Conservation (phyloP, 1,140 invertebrate species). For the Maniola jurtina region DNA sequence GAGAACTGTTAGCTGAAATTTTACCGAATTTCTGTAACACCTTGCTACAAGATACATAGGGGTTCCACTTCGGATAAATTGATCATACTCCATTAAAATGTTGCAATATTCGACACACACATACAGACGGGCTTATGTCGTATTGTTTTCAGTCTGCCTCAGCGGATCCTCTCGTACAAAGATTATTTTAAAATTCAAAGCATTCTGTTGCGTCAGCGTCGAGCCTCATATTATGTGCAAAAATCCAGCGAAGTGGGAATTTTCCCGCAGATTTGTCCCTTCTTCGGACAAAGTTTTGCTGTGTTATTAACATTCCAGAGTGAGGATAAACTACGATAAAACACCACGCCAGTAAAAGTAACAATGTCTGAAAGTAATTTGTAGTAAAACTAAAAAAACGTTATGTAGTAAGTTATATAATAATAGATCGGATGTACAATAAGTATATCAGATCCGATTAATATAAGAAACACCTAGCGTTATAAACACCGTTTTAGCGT, state of each 20-base stretch:
- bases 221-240: slow-evolving; percentile 50
- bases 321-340: background rate
- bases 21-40: background rate
- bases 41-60: background rate
- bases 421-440: too few relatives aligned
- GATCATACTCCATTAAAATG: slow-evolving; percentile 15
- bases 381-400: too few relatives aligned
- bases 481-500: too few relatives aligned
- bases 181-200: slow-evolving; percentile 73
- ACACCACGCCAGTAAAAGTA: background rate
- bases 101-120: slow-evolving; percentile 6
- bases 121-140: slow-evolving; percentile 7
- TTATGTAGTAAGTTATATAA: too few relatives aligned
- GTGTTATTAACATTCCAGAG: background rate
- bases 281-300: slow-evolving; percentile 2
- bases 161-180: slow-evolving; percentile 59
- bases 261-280: slow-evolving; percentile 1
- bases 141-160: slow-evolving; percentile 53
- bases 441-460: too few relatives aligned
- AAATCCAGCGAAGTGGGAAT: slow-evolving; percentile 8
- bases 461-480: too few relatives aligned
- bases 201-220: slow-evolving; percentile 47
- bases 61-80: too few relatives aligned
- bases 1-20: background rate
- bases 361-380: background rate